These are phyloP conservation scores for Paramormyrops kingsleyae DNA, from an alignment of 2,113 vertebrate genomes.

Conservation along the genomic window DNA sequence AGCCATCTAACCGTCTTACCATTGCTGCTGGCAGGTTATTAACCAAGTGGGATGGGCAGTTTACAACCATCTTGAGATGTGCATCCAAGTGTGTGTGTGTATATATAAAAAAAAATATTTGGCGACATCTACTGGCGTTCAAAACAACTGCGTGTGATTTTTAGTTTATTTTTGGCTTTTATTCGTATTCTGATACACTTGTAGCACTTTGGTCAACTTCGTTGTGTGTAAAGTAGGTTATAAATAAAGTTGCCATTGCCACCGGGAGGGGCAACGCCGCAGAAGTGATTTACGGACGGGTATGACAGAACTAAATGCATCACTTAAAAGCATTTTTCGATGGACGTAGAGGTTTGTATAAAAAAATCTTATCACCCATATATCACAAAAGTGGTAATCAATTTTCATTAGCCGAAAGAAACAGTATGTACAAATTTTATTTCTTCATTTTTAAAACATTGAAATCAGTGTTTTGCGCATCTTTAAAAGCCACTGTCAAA, in stretches of 20 bases:
- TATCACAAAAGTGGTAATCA: background rate
- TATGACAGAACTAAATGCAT: background rate
- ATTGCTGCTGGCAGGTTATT: background rate
- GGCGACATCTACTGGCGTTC: constrained; percentile 1
- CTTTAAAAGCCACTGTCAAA: background rate
- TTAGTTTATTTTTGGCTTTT: too few species aligned
- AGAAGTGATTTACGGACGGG: background rate
- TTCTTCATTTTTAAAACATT: constrained; percentile 1
- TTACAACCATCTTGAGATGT: background rate
- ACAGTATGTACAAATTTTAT: background rate
- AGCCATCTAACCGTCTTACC: background rate
- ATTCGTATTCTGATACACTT: too few species aligned
- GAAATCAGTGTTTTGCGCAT: background rate
- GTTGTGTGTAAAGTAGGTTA: too few species aligned
- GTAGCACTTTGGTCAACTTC: too few species aligned
- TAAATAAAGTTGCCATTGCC: background rate
- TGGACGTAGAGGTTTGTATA: background rate
- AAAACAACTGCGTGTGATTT: background rate
- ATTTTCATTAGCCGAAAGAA: background rate
- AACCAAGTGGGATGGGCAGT: background rate
- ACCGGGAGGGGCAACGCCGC: background rate
- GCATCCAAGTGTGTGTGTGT: background rate
- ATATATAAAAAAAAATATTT: background rate
- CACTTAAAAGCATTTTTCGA: background rate
- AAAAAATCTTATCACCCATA: background rate